Evolutionary conservation across 2,113 vertebrate genomes (phyloP), one percentile per base, ranked within the genome.

Genomic region (Cyanistes caeruleus): DNA sequence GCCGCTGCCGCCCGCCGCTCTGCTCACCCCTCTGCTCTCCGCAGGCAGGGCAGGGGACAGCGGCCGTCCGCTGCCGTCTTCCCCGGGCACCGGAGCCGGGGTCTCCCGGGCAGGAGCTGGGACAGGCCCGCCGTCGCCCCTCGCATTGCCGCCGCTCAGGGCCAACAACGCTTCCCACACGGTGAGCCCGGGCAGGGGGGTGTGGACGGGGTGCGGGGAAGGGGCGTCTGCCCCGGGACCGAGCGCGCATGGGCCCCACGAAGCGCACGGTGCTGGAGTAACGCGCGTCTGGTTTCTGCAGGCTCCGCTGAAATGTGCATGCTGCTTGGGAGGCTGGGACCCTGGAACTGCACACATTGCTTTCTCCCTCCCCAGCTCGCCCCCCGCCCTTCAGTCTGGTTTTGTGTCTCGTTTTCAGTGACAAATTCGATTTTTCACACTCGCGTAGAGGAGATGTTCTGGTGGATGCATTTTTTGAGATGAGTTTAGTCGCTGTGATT

Each of bases 131-230:
- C 97, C 98, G 81, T 98, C 98, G 58, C 98, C 98, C 24, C 92
- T 98, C 93, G 98, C 98, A 95, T 90, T 99, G 97, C 98, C 98
- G 79, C 98, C 98, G 75, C 98, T 99, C 94, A 98, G 98, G 97
- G 97, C 98, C 97, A 97, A 96, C 97, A 98, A 98, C 98, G 94
- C 98, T 30, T 96, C 98, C 37, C 98, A 98, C 83, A 98, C 97
- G 98, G 98, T 98, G 97, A 95, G 95, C 90, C 43, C 11, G 78
- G 88, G 60, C 23, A 16, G 64, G 87, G 83, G 58, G 70, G 76
- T 27, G 46, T 12, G 74, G 52, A 17, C 11, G 37, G 39, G n/a
- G 15, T 6, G 20, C 41, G 51, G 35, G 51, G 55, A 41, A 37
- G 51, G 41, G 27, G 18, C 5, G 27, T 19, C 11, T 10, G 35